Evolutionary conservation across 1,140 invertebrate species (phyloP).

Genomic region (Batillaria attramentaria): DNA sequence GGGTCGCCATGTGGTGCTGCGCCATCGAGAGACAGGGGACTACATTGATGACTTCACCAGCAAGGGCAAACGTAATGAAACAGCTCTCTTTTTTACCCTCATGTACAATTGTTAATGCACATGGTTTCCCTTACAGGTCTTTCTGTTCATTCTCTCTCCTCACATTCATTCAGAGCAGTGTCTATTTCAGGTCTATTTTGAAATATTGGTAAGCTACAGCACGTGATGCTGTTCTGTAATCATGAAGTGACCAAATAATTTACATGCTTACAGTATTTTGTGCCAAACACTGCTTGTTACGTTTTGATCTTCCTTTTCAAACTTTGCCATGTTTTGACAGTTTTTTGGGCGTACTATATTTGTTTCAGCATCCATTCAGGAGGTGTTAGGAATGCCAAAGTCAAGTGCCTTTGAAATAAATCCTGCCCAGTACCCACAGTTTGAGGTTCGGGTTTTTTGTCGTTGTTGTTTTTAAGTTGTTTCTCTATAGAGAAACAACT

Average conservation of each 20-base stretch:
- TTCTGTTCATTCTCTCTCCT: background rate
- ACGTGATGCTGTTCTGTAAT: too few relatives aligned
- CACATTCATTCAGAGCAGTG: too few relatives aligned
- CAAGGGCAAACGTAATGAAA: slow-evolving; percentile 59
- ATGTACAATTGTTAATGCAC: background rate
- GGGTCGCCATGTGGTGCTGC: slow-evolving; percentile 60
- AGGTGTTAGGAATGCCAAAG: slow-evolving; percentile 56
- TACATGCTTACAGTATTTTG: background rate
- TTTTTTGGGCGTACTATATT: background rate
- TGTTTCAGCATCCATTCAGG: slow-evolving; percentile 53
- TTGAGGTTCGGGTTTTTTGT: slow-evolving; percentile 68
- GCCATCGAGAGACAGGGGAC: slow-evolving; percentile 62
- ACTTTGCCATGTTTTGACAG: background rate
- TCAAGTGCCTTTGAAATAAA: slow-evolving; percentile 60
- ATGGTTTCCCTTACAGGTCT: background rate
- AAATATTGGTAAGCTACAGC: too few relatives aligned
- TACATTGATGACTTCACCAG: slow-evolving; percentile 67
- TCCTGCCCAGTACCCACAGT: slow-evolving; percentile 63
- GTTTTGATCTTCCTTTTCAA: background rate
- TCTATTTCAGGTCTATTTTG: too few relatives aligned
- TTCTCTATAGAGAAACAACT: too few relatives aligned
- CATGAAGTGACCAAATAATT: background rate
- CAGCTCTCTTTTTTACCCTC: background rate
- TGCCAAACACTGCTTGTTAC: background rate
- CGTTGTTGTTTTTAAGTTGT: too few relatives aligned